Conservation (phyloP, 1,140 invertebrate species). For the Calliphora vicina region DNA sequence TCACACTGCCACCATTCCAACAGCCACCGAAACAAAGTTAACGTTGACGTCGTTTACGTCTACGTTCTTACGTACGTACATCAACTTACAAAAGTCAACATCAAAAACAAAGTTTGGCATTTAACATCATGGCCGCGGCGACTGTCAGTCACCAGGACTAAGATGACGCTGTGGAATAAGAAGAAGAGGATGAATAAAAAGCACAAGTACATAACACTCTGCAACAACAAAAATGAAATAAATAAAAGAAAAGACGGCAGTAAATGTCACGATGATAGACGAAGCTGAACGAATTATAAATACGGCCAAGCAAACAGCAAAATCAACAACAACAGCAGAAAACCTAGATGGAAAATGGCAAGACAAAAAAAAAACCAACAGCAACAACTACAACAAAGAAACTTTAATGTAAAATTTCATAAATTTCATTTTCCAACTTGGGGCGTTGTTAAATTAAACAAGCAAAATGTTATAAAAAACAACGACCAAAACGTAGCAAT, state of each 20-base stretch:
- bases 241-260: slow-evolving; percentile 4
- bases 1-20: not conserved
- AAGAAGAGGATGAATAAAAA: not conserved
- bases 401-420: slow-evolving; percentile 20
- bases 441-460: slow-evolving; percentile 27
- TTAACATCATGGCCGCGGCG: slow-evolving; percentile 26
- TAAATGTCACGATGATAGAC: slow-evolving; percentile 35
- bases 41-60: not conserved
- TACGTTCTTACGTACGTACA: not conserved
- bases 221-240: not conserved
- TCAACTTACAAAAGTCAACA: slow-evolving; percentile 3
- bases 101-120: slow-evolving; percentile 28
- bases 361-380: not conserved
- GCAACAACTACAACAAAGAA: not conserved
- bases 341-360: not conserved
- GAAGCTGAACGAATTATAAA: slow-evolving; percentile 22
- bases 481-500: not conserved
- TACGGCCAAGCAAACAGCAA: slow-evolving; percentile 17
- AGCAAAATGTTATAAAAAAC: not conserved
- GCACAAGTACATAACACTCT: not conserved
- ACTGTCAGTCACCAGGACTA: slow-evolving; percentile 29
- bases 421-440: slow-evolving; percentile 32
- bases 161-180: not conserved
- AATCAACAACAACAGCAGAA: not conserved
- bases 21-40: slow-evolving; percentile 17